A percentile compares a stretch with the other conserved stretches of the same genome.
phyloP scores from a whole-genome alignment of 2,888 invertebrate genomes.

The Trichogramma dendrolimi region DNA sequence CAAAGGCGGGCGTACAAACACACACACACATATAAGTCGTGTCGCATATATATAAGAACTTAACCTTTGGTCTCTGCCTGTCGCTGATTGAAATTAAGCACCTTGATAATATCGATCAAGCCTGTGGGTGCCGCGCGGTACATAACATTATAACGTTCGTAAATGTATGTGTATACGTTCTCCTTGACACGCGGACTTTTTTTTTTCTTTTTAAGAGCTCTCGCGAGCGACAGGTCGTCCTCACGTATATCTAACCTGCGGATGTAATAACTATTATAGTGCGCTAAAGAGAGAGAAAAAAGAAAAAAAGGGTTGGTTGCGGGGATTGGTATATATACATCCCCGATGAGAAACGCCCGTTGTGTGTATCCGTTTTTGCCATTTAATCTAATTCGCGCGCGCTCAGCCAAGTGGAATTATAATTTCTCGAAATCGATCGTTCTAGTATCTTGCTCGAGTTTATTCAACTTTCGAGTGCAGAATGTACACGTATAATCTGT shows the following conservation, averaged over 20 bases:
- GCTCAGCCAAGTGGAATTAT: too few species aligned
- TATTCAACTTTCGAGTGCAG: too few species aligned
- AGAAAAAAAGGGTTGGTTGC: slow-evolving; percentile 14
- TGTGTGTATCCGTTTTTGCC: too few species aligned
- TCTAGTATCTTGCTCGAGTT: too few species aligned
- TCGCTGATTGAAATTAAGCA: slow-evolving; percentile 40
- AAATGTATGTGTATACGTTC: slow-evolving; percentile 27
- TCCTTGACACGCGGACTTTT: slow-evolving; percentile 37
- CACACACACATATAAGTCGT: neutral
- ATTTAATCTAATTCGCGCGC: too few species aligned
- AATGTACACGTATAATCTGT: too few species aligned
- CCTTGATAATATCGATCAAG: slow-evolving; percentile 42
- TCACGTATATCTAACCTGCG: too few species aligned
- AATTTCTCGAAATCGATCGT: too few species aligned
- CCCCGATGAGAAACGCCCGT: too few species aligned
- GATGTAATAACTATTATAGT: too few species aligned
- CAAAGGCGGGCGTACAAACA: neutral
- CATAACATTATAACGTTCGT: neutral
- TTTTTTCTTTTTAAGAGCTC: neutral
- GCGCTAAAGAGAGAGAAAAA: slow-evolving; percentile 10
- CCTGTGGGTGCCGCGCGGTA: neutral
- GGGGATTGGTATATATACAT: neutral
- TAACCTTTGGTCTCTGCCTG: slow-evolving; percentile 29
- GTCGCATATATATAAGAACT: slow-evolving; percentile 9
- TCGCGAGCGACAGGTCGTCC: too few species aligned